Percentiles rank a stretch among this genome's conserved stretches.
Evolutionary conservation across 2,113 vertebrate species (phyloP).

Genomic region (Ptyas mucosa): DNA sequence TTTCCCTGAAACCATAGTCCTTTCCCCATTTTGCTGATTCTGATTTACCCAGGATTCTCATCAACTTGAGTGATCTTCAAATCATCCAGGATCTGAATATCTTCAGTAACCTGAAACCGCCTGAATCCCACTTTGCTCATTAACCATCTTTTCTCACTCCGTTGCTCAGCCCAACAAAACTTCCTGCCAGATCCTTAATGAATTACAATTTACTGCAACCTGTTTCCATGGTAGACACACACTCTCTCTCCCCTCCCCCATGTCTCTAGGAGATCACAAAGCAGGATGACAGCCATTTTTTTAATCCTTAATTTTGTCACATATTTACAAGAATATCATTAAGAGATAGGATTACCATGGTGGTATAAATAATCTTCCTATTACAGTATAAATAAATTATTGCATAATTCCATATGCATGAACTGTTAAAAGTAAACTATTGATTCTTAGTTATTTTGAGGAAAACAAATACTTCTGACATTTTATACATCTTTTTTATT

Average conservation of each 20-base stretch:
- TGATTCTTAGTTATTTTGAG: background rate
- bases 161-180: background rate
- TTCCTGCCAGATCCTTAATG: background rate
- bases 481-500: background rate
- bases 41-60: background rate
- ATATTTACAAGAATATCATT: background rate
- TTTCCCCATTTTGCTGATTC: background rate
- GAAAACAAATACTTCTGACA: background rate
- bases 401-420: background rate
- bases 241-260: background rate
- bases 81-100: background rate
- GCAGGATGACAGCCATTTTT: background rate
- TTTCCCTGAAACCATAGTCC: background rate
- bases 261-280: background rate
- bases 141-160: background rate
- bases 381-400: background rate
- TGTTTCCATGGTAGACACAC: background rate
- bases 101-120: background rate
- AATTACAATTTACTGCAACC: background rate
- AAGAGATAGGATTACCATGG: background rate
- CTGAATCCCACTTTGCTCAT: background rate
- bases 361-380: background rate
- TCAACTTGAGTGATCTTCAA: background rate
- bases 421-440: background rate
- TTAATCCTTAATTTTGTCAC: background rate